Percentiles rank a stretch among this genome's conserved stretches.
These are phyloP conservation scores for Carollia perspicillata DNA, from an alignment of 2,113 vertebrate species.

Conservation along the genomic window DNA sequence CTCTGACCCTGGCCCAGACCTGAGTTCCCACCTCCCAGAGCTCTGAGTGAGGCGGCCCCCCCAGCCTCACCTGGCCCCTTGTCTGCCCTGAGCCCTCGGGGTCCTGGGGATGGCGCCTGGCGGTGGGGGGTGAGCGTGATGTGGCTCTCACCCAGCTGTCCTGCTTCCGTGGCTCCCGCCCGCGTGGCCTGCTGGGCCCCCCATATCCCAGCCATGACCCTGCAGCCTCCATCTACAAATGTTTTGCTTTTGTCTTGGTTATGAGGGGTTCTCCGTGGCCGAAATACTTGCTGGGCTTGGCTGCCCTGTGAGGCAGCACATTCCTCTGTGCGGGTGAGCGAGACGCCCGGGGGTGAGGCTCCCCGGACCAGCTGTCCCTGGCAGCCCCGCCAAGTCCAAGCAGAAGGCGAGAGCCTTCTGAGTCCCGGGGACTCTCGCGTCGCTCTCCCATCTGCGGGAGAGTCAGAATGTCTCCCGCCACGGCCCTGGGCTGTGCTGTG, in stretches of 20 bases:
- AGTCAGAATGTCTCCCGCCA: not conserved
- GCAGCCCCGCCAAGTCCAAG: not conserved
- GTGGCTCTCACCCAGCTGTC: not conserved
- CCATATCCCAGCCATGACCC: rapidly evolving
- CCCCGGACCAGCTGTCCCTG: conserved; percentile 26
- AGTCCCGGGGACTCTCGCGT: not conserved
- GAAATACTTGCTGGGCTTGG: not conserved
- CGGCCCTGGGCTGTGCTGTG: not conserved
- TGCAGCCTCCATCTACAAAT: not conserved
- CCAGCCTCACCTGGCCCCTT: rapidly evolving
- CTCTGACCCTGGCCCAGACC: not conserved
- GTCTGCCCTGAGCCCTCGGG: not conserved
- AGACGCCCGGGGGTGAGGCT: not conserved
- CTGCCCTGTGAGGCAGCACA: not conserved
- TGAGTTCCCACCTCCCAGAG: not conserved
- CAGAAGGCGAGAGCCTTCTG: conserved; percentile 35
- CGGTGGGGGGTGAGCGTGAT: rapidly evolving
- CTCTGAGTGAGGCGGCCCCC: too few species aligned
- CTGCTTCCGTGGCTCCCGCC: not conserved
- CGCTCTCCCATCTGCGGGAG: not conserved
- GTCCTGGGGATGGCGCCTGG: not conserved
- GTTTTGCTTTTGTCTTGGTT: not conserved
- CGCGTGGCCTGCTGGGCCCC: not conserved
- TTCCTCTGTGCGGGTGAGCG: not conserved
- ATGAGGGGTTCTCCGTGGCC: not conserved